A percentile compares a stretch with the other conserved stretches of the same genome.
Conservation (phyloP, 1,140 invertebrate genomes). For the Bombus fervidus region DNA sequence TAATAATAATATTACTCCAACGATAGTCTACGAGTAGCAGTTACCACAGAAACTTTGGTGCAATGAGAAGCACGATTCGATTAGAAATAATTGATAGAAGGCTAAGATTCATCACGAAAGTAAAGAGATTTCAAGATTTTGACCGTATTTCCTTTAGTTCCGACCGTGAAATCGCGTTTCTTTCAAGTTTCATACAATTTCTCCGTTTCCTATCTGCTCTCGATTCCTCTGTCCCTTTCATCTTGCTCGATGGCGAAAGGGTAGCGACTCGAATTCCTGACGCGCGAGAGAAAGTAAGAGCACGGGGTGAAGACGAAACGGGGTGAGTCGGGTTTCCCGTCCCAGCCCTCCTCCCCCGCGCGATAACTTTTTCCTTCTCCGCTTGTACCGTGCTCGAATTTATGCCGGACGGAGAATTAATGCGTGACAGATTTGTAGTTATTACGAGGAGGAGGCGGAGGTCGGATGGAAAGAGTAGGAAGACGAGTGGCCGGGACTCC, state of each 20-base stretch:
- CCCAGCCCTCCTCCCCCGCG: slow-evolving; percentile 45
- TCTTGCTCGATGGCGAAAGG: slow-evolving; percentile 18
- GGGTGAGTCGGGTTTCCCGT: slow-evolving; percentile 44
- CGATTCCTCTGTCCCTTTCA: slow-evolving; percentile 1
- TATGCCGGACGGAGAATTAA: slow-evolving; percentile 82
- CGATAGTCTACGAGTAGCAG: too few species aligned
- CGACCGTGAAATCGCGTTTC: neutral
- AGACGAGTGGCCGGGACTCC: slow-evolving; percentile 76
- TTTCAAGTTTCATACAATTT: slow-evolving; percentile 1
- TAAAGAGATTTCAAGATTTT: neutral
- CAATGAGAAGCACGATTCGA: too few species aligned
- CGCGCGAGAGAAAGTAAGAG: slow-evolving; percentile 28
- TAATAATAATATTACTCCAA: too few species aligned
- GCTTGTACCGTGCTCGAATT: slow-evolving; percentile 78
- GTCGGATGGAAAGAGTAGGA: slow-evolving; percentile 70
- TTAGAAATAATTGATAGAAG: too few species aligned
- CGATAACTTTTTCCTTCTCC: slow-evolving; percentile 77
- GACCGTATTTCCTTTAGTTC: neutral
- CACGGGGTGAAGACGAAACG: slow-evolving; percentile 22
- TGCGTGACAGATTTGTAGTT: slow-evolving; percentile 83
- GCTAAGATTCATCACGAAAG: neutral
- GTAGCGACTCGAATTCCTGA: slow-evolving; percentile 51
- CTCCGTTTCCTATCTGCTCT: neutral
- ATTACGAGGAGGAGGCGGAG: slow-evolving; percentile 75
- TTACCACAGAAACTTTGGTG: too few species aligned